phyloP scores from a whole-genome alignment of 2,888 invertebrate species.

The Harpagoxenus sublaevis region DNA sequence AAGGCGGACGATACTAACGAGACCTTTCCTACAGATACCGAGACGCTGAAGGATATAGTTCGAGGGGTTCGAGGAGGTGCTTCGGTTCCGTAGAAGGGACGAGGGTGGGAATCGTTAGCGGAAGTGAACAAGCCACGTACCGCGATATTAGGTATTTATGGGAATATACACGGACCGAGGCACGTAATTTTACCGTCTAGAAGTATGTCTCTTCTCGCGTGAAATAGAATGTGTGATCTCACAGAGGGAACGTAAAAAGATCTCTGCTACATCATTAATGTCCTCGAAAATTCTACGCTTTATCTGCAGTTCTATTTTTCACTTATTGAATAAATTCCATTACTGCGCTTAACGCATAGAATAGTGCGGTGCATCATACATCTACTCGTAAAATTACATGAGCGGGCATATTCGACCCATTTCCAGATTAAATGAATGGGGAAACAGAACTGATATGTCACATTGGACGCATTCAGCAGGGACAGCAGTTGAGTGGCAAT shows the following conservation, averaged over 20 bases:
- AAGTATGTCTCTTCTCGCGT: background rate
- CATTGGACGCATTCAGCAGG: conserved; percentile 49
- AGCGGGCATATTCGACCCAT: conserved; percentile 44
- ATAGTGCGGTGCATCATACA: background rate
- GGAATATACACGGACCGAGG: conserved; percentile 18
- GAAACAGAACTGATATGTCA: conserved; percentile 52
- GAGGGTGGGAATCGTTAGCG: conserved; percentile 40
- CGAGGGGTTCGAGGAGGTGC: conserved; percentile 19
- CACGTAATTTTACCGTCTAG: background rate
- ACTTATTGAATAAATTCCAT: conserved; percentile 16
- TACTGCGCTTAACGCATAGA: background rate
- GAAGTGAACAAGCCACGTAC: conserved; percentile 47
- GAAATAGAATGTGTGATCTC: background rate
- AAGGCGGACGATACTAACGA: conserved; percentile 46
- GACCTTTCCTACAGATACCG: conserved; percentile 38
- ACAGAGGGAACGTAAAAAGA: background rate
- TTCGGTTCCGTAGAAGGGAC: background rate
- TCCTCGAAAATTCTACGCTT: background rate
- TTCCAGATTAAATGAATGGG: conserved; percentile 50
- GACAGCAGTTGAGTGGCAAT: conserved; percentile 52
- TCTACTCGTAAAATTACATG: conserved; percentile 41
- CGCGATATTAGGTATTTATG: conserved; percentile 37
- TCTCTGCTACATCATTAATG: background rate
- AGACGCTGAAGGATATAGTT: conserved; percentile 33
- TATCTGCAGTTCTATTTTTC: background rate